These are phyloP conservation scores for Zygaena filipendulae DNA, from an alignment of 2,888 invertebrate genomes.

Conservation along the genomic window DNA sequence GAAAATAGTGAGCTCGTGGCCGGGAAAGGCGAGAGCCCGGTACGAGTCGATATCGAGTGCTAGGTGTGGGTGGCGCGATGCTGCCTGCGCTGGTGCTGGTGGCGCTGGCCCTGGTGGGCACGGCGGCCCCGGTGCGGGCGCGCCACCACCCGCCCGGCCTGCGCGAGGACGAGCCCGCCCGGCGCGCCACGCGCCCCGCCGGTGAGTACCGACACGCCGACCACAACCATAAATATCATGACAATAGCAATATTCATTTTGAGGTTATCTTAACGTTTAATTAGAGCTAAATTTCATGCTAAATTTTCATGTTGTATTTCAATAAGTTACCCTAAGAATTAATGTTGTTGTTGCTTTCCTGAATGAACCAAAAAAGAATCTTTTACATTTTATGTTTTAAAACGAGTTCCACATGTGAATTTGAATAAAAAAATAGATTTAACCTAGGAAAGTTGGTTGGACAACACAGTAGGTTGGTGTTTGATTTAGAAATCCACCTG, in stretches of 20 bases:
- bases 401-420: too few species aligned
- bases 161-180: conserved; percentile 74
- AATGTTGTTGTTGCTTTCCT: too few species aligned
- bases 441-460: too few species aligned
- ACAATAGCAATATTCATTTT: conserved; percentile 4
- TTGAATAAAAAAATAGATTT: too few species aligned
- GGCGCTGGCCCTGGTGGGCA: conserved; percentile 48
- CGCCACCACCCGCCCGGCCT: conserved; percentile 73
- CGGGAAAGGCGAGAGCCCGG: conserved; percentile 38
- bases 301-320: too few species aligned
- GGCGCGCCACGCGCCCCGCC: conserved; percentile 73
- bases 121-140: conserved; percentile 37
- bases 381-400: conserved; percentile 1
- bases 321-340: too few species aligned
- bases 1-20: conserved; percentile 61
- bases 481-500: too few species aligned
- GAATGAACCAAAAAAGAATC: too few species aligned
- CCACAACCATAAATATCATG: background rate
- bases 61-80: conserved; percentile 37
- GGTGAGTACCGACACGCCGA: conserved; percentile 61
- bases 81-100: conserved; percentile 44
- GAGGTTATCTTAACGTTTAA: too few species aligned
- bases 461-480: too few species aligned
- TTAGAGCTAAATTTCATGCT: too few species aligned
- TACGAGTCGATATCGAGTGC: conserved; percentile 30